These are phyloP conservation scores for Cybosia mesomella DNA, from an alignment of 2,888 invertebrate genomes.

Conservation along the genomic window DNA sequence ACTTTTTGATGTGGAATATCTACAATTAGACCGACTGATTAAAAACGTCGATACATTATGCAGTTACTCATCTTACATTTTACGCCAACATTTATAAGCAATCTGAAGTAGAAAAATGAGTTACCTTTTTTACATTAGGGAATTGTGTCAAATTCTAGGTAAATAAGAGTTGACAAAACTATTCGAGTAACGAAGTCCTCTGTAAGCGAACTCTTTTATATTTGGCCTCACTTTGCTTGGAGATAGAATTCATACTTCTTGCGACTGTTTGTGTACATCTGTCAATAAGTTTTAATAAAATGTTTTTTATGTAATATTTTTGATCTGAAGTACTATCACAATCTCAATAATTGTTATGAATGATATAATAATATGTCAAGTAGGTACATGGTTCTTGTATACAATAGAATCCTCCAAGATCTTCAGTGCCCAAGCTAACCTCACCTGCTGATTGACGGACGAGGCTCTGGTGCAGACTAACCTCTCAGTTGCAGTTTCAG, in stretches of 20 bases:
- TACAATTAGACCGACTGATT: no score
- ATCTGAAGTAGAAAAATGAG: conserved; percentile 44
- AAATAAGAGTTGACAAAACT: conserved; percentile 50
- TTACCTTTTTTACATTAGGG: conserved; percentile 54
- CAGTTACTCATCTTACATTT: not conserved
- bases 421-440: no score
- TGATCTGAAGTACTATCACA: no score
- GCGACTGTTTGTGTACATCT: not conserved
- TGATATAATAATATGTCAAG: no score
- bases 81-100: conserved; percentile 28
- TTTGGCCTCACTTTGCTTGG: conserved; percentile 21
- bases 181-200: conserved; percentile 40
- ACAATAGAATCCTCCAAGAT: no score
- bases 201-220: conserved; percentile 41
- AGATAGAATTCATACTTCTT: conserved; percentile 21
- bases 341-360: no score
- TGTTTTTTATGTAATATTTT: not conserved
- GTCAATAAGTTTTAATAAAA: conserved; percentile 5
- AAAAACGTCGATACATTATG: not conserved
- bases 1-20: no score
- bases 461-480: no score
- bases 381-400: no score
- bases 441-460: no score
- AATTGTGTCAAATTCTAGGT: conserved; percentile 48
- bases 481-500: no score